phyloP scores from a whole-genome alignment of 2,888 invertebrate species.

The Lasius fuliginosus region DNA sequence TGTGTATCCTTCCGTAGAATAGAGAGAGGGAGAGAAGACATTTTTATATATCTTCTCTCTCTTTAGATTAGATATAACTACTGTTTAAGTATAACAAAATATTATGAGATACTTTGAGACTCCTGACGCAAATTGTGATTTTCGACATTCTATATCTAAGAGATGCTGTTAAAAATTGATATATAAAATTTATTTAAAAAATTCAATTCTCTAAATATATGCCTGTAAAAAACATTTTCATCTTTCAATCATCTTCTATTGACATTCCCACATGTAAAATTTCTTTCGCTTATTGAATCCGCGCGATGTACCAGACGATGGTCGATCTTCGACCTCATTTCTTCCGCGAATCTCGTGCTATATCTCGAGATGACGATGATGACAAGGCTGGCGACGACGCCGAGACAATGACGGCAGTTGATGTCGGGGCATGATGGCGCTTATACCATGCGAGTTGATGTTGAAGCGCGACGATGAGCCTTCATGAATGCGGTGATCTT shows the following conservation, averaged over 20 bases:
- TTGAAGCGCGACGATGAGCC: slow-evolving; percentile 67
- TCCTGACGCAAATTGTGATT: background rate
- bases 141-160: background rate
- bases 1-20: background rate
- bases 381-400: slow-evolving; percentile 44
- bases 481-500: slow-evolving; percentile 69
- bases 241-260: background rate
- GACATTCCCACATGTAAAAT: background rate
- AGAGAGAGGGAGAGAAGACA: background rate
- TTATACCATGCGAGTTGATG: slow-evolving; percentile 28
- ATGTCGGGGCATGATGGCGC: slow-evolving; percentile 51
- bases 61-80: background rate
- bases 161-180: background rate
- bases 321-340: slow-evolving; percentile 70
- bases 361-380: slow-evolving; percentile 65
- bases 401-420: slow-evolving; percentile 70
- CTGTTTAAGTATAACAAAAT: background rate
- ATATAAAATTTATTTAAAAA: background rate
- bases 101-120: background rate
- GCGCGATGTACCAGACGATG: slow-evolving; percentile 53
- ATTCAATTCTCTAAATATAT: background rate
- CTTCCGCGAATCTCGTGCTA: slow-evolving; percentile 63
- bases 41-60: background rate
- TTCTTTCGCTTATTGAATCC: slow-evolving; percentile 33
- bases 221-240: background rate